Evolutionary conservation across 2,113 vertebrate genomes (phyloP).

Genomic region (Dicentrarchus labrax): DNA sequence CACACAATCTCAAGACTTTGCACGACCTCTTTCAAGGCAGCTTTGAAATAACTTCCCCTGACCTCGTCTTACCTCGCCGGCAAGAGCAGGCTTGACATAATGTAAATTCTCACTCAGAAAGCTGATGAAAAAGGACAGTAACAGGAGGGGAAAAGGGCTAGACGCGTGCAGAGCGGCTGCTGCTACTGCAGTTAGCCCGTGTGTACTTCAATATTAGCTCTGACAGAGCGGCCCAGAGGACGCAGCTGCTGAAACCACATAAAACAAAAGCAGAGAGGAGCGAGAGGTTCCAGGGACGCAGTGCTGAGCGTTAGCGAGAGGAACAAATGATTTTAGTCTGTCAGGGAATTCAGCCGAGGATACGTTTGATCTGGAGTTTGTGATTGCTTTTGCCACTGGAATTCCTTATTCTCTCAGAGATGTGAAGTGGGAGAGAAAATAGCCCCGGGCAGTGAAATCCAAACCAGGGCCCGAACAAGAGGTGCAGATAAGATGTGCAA

Average conservation of each 20-base stretch:
- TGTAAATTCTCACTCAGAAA: constrained; percentile 47
- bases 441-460: constrained; percentile 73
- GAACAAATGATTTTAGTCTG: constrained; percentile 85
- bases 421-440: constrained; percentile 74
- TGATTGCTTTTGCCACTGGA: constrained; percentile 80
- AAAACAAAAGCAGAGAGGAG: constrained; percentile 77
- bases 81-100: constrained; percentile 42
- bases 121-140: constrained; percentile 71
- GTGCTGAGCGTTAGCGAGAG: constrained; percentile 60
- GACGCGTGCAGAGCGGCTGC: constrained; percentile 59
- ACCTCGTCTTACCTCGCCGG: constrained; percentile 53
- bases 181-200: constrained; percentile 64
- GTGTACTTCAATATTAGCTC: constrained; percentile 82
- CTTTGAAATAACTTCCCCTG: constrained; percentile 70
- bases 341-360: constrained; percentile 84
- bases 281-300: constrained; percentile 64
- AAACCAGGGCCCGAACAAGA: constrained; percentile 56
- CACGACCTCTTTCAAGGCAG: constrained; percentile 52
- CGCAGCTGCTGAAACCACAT: constrained; percentile 77
- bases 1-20: constrained; percentile 1
- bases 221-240: constrained; percentile 82
- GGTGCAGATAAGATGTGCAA: constrained; percentile 23
- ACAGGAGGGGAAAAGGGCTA: constrained; percentile 55
- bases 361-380: constrained; percentile 81
- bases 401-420: constrained; percentile 83